Conservation (phyloP, 1,140 invertebrate species). For the Monomorium pharaonis region DNA sequence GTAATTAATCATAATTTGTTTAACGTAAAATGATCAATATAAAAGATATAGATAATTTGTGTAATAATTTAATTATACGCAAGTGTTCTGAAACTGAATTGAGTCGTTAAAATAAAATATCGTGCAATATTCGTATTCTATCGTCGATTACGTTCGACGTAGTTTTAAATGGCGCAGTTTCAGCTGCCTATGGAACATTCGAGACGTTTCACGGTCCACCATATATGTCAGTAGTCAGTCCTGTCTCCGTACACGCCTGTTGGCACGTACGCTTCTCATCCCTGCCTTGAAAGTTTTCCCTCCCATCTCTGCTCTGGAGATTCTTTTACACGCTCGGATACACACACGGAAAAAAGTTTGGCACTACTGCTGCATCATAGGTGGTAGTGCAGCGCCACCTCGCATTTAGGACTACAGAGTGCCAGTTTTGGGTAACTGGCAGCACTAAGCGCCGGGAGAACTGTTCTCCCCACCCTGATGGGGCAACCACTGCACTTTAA, state of each 20-base stretch:
- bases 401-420: too few species aligned
- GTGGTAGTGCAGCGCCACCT: too few species aligned
- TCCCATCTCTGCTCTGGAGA: background rate
- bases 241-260: slow-evolving; percentile 44
- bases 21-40: background rate
- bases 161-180: slow-evolving; percentile 34
- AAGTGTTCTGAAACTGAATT: background rate
- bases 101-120: background rate
- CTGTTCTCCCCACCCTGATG: too few species aligned
- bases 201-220: slow-evolving; percentile 70
- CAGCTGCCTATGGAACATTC: slow-evolving; percentile 61
- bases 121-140: background rate
- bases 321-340: background rate
- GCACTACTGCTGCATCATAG: too few species aligned
- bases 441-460: too few species aligned
- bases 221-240: slow-evolving; percentile 51
- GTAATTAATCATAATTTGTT: background rate
- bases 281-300: slow-evolving; percentile 26
- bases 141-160: slow-evolving; percentile 14
- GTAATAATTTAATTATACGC: background rate
- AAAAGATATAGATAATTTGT: background rate
- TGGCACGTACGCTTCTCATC: slow-evolving; percentile 30
- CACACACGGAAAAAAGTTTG: too few species aligned
- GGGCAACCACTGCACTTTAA: too few species aligned
- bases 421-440: too few species aligned